Evolutionary conservation across 2,113 vertebrate species (phyloP).

Genomic region (Prietella phreatophila): DNA sequence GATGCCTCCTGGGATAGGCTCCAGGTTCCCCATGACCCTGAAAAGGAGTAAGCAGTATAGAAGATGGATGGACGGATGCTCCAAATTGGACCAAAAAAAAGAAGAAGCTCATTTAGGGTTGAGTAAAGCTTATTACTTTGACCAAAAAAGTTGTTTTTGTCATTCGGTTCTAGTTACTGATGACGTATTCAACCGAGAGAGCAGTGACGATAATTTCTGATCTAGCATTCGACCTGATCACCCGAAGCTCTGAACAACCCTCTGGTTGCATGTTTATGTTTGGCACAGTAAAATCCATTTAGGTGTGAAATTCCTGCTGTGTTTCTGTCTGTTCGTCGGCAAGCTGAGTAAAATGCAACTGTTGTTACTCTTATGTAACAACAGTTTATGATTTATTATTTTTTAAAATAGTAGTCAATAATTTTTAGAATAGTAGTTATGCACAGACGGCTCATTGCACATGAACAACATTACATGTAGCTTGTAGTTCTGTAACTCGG

Average conservation of each 20-base stretch:
- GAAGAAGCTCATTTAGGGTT: neutral
- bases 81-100: neutral
- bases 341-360: neutral
- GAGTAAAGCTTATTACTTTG: neutral
- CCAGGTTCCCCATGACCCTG: too few relatives aligned
- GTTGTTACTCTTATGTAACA: neutral
- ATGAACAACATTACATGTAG: neutral
- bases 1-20: too few relatives aligned
- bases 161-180: neutral
- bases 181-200: neutral
- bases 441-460: neutral
- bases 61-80: too few relatives aligned
- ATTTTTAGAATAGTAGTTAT: neutral
- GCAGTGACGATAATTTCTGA: neutral
- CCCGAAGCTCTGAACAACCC: neutral
- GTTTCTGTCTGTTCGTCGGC: neutral
- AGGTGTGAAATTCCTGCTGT: neutral
- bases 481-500: neutral
- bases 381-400: too few relatives aligned
- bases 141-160: neutral
- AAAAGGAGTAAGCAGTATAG: too few relatives aligned
- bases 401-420: too few relatives aligned
- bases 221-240: neutral
- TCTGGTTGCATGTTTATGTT: neutral
- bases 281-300: neutral